These are phyloP conservation scores for Drosophila quinaria DNA, from an alignment of 2,888 invertebrate species.

Conservation along the genomic window DNA sequence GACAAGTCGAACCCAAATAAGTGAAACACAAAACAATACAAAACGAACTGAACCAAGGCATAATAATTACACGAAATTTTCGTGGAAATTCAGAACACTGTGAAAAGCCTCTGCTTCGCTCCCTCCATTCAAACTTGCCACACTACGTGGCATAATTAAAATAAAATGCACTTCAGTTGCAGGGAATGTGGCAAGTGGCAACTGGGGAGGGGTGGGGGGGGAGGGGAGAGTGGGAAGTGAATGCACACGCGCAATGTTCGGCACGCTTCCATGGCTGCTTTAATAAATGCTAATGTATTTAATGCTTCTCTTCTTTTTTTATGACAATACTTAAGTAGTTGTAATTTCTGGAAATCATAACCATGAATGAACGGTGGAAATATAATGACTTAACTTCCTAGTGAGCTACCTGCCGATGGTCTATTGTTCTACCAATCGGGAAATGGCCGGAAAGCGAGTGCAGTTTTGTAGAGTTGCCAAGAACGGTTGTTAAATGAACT, in stretches of 20 bases:
- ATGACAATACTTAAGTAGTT: constrained; percentile 72
- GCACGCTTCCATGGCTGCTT: constrained; percentile 72
- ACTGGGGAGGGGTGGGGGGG: not conserved
- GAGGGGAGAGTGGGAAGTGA: not conserved
- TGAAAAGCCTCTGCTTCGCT: constrained; percentile 11
- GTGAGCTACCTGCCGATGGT: not conserved
- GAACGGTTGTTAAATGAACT: not conserved
- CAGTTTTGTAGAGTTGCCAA: not conserved
- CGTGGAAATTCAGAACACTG: constrained; percentile 75
- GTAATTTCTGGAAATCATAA: constrained; percentile 78
- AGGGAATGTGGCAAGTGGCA: not conserved
- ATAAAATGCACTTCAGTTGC: constrained; percentile 45
- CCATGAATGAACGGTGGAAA: constrained; percentile 54
- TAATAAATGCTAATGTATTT: constrained; percentile 76
- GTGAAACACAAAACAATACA: constrained; percentile 12
- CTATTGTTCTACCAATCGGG: not conserved
- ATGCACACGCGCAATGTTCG: constrained; percentile 42
- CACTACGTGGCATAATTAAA: constrained; percentile 79
- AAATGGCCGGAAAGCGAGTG: not conserved
- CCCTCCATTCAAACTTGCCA: constrained; percentile 14
- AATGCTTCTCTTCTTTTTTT: constrained; percentile 52
- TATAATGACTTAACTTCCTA: constrained; percentile 61
- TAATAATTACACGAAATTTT: constrained; percentile 76
- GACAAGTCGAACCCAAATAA: constrained; percentile 43
- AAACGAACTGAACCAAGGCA: constrained; percentile 35